These are phyloP conservation scores for Drosophila persimilis DNA, from an alignment of 1,140 invertebrate genomes.

Conservation along the genomic window DNA sequence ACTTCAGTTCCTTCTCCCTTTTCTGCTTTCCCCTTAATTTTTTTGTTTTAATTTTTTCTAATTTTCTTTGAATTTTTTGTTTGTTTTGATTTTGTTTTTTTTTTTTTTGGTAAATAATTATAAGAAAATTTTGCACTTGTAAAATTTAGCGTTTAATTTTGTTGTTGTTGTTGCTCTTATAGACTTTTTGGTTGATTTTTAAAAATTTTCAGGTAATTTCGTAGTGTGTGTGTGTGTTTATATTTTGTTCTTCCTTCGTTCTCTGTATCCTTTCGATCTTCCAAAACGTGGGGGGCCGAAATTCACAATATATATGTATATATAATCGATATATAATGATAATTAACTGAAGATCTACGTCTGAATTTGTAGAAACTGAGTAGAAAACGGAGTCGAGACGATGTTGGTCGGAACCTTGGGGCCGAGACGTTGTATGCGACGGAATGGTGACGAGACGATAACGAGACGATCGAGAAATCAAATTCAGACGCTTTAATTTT, in stretches of 20 bases:
- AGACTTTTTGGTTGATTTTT: slow-evolving; percentile 63
- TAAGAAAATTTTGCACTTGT: slow-evolving; percentile 73
- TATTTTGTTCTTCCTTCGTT: slow-evolving; percentile 43
- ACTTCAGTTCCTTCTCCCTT: slow-evolving; percentile 25
- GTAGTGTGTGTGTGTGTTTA: slow-evolving; percentile 62
- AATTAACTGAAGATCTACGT: slow-evolving; percentile 75
- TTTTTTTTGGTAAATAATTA: slow-evolving; percentile 70
- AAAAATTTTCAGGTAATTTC: slow-evolving; percentile 82
- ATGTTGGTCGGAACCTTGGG: slow-evolving; percentile 61
- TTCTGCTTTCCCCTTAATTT: background rate
- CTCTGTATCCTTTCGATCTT: slow-evolving; percentile 26
- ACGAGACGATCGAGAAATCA: slow-evolving; percentile 53
- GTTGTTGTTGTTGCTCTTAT: slow-evolving; percentile 36
- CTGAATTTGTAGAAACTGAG: slow-evolving; percentile 79
- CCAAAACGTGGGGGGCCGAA: slow-evolving; percentile 63
- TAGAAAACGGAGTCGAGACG: slow-evolving; percentile 51
- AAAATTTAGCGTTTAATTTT: slow-evolving; percentile 71
- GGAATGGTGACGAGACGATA: slow-evolving; percentile 59
- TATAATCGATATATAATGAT: slow-evolving; percentile 14
- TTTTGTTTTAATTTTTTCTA: slow-evolving; percentile 45
- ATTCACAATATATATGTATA: slow-evolving; percentile 48
- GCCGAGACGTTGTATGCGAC: slow-evolving; percentile 52
- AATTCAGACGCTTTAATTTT: slow-evolving; percentile 82
- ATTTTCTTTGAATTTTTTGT: slow-evolving; percentile 8
- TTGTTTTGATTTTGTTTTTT: slow-evolving; percentile 14